Base-by-base conservation (phyloP, 2,888 invertebrate genomes). In the Nymphalis urticae region DNA sequence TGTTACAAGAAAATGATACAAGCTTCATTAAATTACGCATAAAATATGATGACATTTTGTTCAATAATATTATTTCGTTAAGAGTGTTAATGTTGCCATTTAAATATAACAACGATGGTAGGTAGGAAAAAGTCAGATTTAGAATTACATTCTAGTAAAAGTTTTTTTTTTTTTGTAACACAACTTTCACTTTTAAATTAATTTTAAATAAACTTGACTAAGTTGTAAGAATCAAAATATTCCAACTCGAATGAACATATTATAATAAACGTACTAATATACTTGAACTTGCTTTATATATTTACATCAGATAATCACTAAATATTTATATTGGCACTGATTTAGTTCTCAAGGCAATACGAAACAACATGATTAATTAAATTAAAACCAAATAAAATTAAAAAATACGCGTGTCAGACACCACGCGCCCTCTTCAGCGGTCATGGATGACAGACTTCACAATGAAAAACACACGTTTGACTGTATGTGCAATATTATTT, bases 371-470 rank as follows among this genome's bases (percentile, higher is more conserved):
- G 82, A 86, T 86, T 84, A 88, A 87, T 88, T 83, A 84, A 88
- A 90, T 89, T 88, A 85, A 89, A 87, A 82, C 80, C 80, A 88
- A 89, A 89, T 84, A 88, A 80, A 79, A 78, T 77, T 83, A 79
- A 81, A 82, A 81, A 66, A 78, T 75, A 76, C 92, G 89, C 90
- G 91, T 91, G 91, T 71, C 89, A 51, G 78, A 75, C 83, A 80
- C 79, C 76, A 79, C 79, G 85, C 85, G 75, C 81, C 85, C 88
- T 86, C 89, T 89, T 80, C 79, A 83, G 75, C 59, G 73, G 85
- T 75, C 79, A 85, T 82, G 88, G 83, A 73, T 84, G 85, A 86
- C 80, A 81, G 86, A 80, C 79, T 85, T 72, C 77, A 66, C 79
- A 84, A 85, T 83, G 84, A 77, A 81, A 79, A 77, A 80, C 83